Evolutionary conservation across 2,888 invertebrate species (phyloP), one percentile per base, ranked within the genome.

Genomic region (Yponomeuta malinellus): DNA sequence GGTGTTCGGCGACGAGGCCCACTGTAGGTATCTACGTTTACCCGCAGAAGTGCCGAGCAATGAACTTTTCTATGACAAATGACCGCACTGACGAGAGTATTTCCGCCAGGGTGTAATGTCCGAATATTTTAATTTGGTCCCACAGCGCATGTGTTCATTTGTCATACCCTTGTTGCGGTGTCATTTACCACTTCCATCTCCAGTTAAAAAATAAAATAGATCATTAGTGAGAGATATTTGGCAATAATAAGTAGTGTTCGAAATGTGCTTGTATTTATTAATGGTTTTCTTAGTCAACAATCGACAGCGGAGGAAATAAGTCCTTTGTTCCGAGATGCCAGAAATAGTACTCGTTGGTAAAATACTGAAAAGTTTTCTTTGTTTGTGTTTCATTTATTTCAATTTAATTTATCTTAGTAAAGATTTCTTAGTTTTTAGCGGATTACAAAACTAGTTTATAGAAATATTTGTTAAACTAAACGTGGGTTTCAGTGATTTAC

Each of bases 281-380:
- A 79, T 85, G 72, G 75, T 86, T 72, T 74, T 86, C 75, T 81
- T 87, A 87, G 84, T 87, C 73, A 80, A 83, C 74, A 83, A 82
- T 75, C 80, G 84, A 76, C 85, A 83, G 77, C 83, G 83, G 78
- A 85, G 79, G 82, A 84, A 63, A 63, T 37, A 69, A 68, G 83
- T 76, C 81, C 78, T 76, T 76, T 83, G 81, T 79, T 80, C 76
- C 84, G 81, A 82, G 79, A 90, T 90, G 89, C 77, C 84, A 81
- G 87, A 88, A 78, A 83, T 83, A 72, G 83, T 89, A 73, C 81
- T 84, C 76, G 81, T 89, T 72, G 90, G 90, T 90, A 89, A 87
- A 78, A 79, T 83, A 77, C 33, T 73, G 73, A 74, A 72, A 73
- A 72, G 71, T 75, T 72, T 77, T 72, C 67, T 73, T 74, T 68